Evolutionary conservation across 2,888 invertebrate species (phyloP).

Genomic region (Himalopsyche kuldschensis): DNA sequence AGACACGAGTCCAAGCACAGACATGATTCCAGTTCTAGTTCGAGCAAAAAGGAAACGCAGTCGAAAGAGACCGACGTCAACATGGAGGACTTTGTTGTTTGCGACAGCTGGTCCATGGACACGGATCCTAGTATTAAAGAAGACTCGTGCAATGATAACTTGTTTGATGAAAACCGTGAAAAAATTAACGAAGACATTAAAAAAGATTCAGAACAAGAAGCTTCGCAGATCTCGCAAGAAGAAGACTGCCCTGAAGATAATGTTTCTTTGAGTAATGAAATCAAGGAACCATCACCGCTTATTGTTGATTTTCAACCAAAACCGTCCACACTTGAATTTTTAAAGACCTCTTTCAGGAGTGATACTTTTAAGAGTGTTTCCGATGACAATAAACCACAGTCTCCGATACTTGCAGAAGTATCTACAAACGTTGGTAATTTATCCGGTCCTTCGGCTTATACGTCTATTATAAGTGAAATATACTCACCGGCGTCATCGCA

Average conservation of each 20-base stretch:
- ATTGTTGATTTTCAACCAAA: not conserved
- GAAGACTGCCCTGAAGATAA: not conserved
- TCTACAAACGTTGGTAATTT: not conserved
- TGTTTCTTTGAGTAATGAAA: not conserved
- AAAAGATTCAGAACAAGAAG: not conserved
- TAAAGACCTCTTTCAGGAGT: not conserved
- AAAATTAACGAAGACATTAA: not conserved
- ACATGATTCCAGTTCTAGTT: slow-evolving; percentile 42
- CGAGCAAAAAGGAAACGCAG: slow-evolving; percentile 39
- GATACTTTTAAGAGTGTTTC: not conserved
- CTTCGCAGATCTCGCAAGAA: not conserved
- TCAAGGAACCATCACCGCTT: not conserved
- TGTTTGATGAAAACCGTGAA: not conserved
- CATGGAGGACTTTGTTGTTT: slow-evolving; percentile 53
- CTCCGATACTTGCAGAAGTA: not conserved
- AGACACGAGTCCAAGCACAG: slow-evolving; percentile 12
- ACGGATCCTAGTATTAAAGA: slow-evolving; percentile 41
- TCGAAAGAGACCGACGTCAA: slow-evolving; percentile 40
- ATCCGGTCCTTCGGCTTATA: not conserved
- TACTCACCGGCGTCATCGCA: not conserved
- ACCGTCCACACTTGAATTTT: not conserved
- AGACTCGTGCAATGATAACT: slow-evolving; percentile 20
- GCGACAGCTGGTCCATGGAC: slow-evolving; percentile 58
- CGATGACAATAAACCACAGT: not conserved
- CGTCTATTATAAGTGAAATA: not conserved